Evolutionary conservation across 92 coral and sea anemone genomes (phyloP), one percentile per base, ranked within the genome.

Genomic region (Ricordea florida): DNA sequence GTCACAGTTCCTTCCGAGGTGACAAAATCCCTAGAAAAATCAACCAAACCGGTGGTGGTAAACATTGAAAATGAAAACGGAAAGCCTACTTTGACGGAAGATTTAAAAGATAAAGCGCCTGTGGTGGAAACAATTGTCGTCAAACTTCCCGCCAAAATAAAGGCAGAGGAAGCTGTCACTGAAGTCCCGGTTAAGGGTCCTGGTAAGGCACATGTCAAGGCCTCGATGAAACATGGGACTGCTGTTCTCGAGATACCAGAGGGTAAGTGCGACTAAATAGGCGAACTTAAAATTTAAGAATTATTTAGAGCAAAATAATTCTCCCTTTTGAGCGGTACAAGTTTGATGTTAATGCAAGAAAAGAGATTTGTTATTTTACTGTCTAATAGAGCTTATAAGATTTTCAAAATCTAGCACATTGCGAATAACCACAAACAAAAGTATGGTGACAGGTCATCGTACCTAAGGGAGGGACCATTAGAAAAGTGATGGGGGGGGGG

Each of bases 1-100:
- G 97, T 91, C 58, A 85, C 88, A n/a, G 92, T 91, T 7, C 97
- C 97, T 10, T 55, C 84, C n/a, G 97, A 91, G 38, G 90, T 91
- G 23, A 91, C 97, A 0, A 72, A 91, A 55, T 84, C 92, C 15
- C 88, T 91, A 1, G 76, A 85, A 59, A 74, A 87, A n/a, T 81
- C 87, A 63, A 75, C 86, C 26, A 90, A 89, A 51, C 97, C 97
- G 32, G 92, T 91, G 4, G 68, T 91, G 22, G 92, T 91, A 16
- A 91, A 84, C 81, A 91, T 91, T n/a, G 81, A 90, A 40, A 89
- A 85, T 18, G 97, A 91, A 48, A 91, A 91, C 10, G 93, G 97
- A 2, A 79, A 87, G 11, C 93, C 90, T 10, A 85, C 77, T 31
- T 49, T 87, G 33, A 78, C 84, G 20, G 85, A 82, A 45, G 90